Percentiles rank a stretch among this genome's conserved stretches.
These are phyloP conservation scores for Pseudolaguvia tuberculata DNA, from an alignment of 2,113 vertebrate genomes.

Conservation along the genomic window DNA sequence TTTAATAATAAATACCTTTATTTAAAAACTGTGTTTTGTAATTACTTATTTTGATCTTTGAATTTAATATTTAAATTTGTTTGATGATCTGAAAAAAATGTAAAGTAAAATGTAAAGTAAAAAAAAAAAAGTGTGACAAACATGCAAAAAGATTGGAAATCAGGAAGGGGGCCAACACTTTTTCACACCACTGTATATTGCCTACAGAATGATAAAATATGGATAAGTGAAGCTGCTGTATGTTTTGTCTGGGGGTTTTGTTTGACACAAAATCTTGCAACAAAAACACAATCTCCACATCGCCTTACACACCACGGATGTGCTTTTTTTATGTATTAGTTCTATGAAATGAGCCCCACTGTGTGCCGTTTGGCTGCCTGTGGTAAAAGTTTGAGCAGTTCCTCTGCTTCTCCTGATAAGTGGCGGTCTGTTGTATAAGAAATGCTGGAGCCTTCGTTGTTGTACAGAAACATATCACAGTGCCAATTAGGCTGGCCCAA, in stretches of 20 bases:
- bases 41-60: too few relatives aligned
- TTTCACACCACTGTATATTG: too few relatives aligned
- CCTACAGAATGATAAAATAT: neutral
- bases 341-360: neutral
- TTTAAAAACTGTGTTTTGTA: too few relatives aligned
- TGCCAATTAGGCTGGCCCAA: constrained; percentile 68
- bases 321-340: neutral
- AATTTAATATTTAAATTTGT: too few relatives aligned
- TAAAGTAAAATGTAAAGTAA: too few relatives aligned
- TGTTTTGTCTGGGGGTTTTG: neutral
- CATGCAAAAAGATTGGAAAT: too few relatives aligned
- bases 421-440: constrained; percentile 52
- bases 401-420: constrained; percentile 39
- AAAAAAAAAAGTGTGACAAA: too few relatives aligned
- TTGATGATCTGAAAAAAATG: too few relatives aligned
- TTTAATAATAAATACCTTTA: too few relatives aligned
- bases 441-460: constrained; percentile 62
- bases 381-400: constrained; percentile 40
- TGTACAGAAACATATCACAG: constrained; percentile 69
- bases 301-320: neutral
- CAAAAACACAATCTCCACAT: neutral
- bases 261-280: neutral
- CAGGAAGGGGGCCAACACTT: too few relatives aligned
- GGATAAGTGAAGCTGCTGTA: neutral
- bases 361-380: constrained; percentile 22